Evolutionary conservation across 2,797 vertebrate species (phyloP), one percentile per base, ranked within the genome.

Genomic region (Parauchenoglanis ngamensis): DNA sequence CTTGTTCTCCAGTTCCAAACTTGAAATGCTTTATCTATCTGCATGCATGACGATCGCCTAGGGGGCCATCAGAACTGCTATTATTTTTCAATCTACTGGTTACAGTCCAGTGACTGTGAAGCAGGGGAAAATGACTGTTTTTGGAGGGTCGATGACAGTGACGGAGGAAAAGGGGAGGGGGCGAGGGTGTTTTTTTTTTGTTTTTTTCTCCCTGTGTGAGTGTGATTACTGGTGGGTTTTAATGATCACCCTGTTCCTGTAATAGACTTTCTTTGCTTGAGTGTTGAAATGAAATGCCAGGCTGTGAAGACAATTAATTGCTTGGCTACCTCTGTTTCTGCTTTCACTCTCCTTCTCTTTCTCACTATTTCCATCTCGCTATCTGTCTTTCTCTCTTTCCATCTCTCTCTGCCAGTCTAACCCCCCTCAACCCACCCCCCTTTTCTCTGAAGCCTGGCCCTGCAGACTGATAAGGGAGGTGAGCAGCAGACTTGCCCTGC

Each of bases 251-350:
- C 93, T 94, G 94, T 93, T 93, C 93, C 92, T 94, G 93, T 94
- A 95, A 96, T 95, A 95, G 94, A 95, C 94, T 94, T 95, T 95
- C 86, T 92, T 92, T 90, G 87, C 93, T 94, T 93, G 94, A 94
- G 91, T 94, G 94, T 92, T 94, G 93, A 95, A 96, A 95, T 94
- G 93, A 95, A 94, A 96, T 95, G 94, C 94, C 94, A 95, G 94
- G 93, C 92, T 93, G 92, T 94, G 93, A 95, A 94, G 92, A 95
- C 94, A 95, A 96, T 96, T 95, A 96, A 96, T 95, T 96, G 95
- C 95, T 94, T 94, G 93, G 93, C 93, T 95, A 95, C 93, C 92
- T 92, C 94, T 94, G 79, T 82, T 68, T 92, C 92, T 94, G 92
- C 70, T 86, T 80, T 86, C 59, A 72, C 85, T 77, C 78, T 86